Evolutionary conservation across 2,113 vertebrate species (phyloP), one percentile per base, ranked within the genome.

Genomic region (Aix galericulata): DNA sequence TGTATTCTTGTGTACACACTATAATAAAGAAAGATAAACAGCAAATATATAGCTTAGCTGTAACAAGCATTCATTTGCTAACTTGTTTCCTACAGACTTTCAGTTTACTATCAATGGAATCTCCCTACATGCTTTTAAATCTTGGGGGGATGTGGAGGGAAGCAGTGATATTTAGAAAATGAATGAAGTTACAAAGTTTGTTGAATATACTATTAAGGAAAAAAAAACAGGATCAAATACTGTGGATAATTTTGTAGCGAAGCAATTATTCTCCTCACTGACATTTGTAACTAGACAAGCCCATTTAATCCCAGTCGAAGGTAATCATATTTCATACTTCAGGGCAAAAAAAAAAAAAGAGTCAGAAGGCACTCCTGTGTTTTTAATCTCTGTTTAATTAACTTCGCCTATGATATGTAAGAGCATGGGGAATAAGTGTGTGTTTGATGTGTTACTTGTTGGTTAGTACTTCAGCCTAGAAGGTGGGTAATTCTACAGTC

Each of bases 341-440:
- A 73, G 66, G 69, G 73, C 90, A 95, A 86, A 91, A 40, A 95
- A 86, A 91, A 38, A 36, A 80, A 71, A n/a, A 77, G 66, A 93
- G 59, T 83, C 93, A 95, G 85, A 90, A 90, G 80, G 52, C 89
- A 90, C 90, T 90, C 32, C 38, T 69, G 68, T 78, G 48, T 71
- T 74, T 67, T 60, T 88, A 81, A 88, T 68, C 71, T 91, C 67
- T 29, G 11, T 52, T 91, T 90, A 96, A 94, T 84, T 92, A 86
- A 67, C 34, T 90, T 53, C 64, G 32, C 53, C 62, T 86, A 88
- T 86, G 62, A 44, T 3, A 88, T 18, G 48, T 77, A 92, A 63
- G 69, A 69, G 60, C 52, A 44, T 36, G 62, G 58, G 86, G 86
- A 95, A 86, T 71, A 96, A 83, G 38, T 13, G 48, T 44, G 53